Evolutionary conservation across 2,113 vertebrate species (phyloP).

Genomic region (Sialia sialis): DNA sequence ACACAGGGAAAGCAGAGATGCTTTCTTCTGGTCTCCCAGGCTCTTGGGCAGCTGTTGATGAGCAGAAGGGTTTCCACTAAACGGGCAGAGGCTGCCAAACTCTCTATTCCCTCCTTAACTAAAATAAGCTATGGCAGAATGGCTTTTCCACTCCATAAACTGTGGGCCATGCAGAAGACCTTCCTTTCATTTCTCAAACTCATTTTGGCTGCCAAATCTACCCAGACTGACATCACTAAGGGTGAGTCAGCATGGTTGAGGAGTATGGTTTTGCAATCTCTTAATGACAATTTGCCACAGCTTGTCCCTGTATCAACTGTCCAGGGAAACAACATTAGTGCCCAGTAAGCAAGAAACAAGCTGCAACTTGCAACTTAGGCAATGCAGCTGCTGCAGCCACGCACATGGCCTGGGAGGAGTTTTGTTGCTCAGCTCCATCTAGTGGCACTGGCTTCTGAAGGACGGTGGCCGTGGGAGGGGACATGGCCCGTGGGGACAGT

Average conservation of each 20-base stretch:
- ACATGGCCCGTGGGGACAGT: rapidly evolving
- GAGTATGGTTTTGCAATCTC: constrained; percentile 29
- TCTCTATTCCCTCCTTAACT: neutral
- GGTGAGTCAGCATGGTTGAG: constrained; percentile 21
- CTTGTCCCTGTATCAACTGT: constrained; percentile 43
- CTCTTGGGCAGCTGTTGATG: rapidly evolving
- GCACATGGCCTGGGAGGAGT: neutral
- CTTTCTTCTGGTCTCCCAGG: neutral
- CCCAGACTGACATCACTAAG: neutral
- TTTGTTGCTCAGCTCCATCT: constrained; percentile 54
- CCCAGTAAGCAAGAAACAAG: constrained; percentile 52
- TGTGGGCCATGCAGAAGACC: neutral
- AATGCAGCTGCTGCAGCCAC: neutral
- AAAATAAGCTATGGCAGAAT: neutral
- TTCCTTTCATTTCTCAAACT: neutral
- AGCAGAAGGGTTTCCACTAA: neutral
- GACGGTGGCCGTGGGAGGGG: neutral
- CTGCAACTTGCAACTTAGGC: neutral
- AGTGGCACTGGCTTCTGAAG: neutral
- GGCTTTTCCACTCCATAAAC: neutral
- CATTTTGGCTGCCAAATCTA: neutral
- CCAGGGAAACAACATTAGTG: constrained; percentile 25
- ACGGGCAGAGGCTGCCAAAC: neutral
- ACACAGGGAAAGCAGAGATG: neutral
- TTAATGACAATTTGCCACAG: constrained; percentile 20